Conservation (phyloP, 2,888 invertebrate genomes). For the Marronus borbonicus region DNA sequence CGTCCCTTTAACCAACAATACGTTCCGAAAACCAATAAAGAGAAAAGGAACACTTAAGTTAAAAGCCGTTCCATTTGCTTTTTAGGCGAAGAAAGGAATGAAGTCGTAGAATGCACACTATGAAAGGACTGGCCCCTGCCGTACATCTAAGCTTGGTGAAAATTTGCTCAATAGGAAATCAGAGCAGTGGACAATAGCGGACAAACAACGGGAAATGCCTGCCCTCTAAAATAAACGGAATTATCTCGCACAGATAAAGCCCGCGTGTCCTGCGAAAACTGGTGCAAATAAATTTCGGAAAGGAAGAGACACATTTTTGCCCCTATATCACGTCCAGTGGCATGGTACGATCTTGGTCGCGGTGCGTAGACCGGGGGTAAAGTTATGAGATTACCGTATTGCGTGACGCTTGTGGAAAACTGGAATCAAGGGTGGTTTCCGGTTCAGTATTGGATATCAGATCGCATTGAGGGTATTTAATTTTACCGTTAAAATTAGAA, state of each 20-base stretch:
- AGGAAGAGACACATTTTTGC: slow-evolving; percentile 50
- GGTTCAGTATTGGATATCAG: slow-evolving; percentile 51
- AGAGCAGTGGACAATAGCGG: slow-evolving; percentile 41
- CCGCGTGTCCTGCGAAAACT: slow-evolving; percentile 37
- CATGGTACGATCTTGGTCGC: slow-evolving; percentile 42
- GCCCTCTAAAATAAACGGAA: slow-evolving; percentile 42
- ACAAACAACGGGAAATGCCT: slow-evolving; percentile 43
- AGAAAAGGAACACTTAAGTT: slow-evolving; percentile 43
- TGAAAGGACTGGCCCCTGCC: slow-evolving; percentile 29
- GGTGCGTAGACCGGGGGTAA: slow-evolving; percentile 45
- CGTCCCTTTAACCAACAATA: slow-evolving; percentile 23
- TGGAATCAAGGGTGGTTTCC: slow-evolving; percentile 37
- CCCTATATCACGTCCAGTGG: slow-evolving; percentile 48
- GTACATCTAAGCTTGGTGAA: slow-evolving; percentile 23
- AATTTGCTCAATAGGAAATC: slow-evolving; percentile 43
- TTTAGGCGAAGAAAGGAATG: slow-evolving; percentile 35
- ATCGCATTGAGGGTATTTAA: slow-evolving; percentile 56
- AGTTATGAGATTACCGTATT: slow-evolving; percentile 56
- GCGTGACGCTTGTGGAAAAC: slow-evolving; percentile 49
- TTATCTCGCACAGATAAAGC: slow-evolving; percentile 45
- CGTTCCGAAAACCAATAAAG: slow-evolving; percentile 27
- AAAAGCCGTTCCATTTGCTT: slow-evolving; percentile 37
- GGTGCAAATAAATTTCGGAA: slow-evolving; percentile 50
- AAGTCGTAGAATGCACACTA: slow-evolving; percentile 19
- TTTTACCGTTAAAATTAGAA: slow-evolving; percentile 50